Base-by-base conservation (phyloP, 2,113 vertebrate species). In the Brachirus orientalis region DNA sequence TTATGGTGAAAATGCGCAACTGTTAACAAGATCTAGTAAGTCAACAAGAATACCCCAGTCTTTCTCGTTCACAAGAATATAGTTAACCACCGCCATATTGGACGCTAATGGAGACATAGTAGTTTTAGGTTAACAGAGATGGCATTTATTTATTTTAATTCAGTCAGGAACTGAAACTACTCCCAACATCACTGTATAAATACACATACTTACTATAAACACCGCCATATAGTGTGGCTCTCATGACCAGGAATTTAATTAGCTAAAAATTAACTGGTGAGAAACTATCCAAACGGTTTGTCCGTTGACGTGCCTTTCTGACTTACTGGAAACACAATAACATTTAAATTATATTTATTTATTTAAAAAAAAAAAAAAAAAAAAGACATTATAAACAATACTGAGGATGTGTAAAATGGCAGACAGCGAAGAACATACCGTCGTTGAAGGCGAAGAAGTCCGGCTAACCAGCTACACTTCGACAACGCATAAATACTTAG, bases 11-110 rank as follows among this genome's bases (percentile, higher is more conserved):
- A 28, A 18, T 41, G 17, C 14, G 18, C 9, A 36, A 20, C 16
- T 38, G 8, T 11, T 9, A 14, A 1, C 3, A 18, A 13, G 12
- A 8, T 13, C 13, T 63, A 72, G 57, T 59, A 67, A 53, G 35
- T 50, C 62, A 45, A 59, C 68, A 78, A 45, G 76, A 86, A 82
- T 82, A 82, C 51, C 69, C 60, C 61, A 66, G 87, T 66, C 88
- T 85, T 85, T 88, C 88, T 89, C 69, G 87, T 88, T 82, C 80
- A 86, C 83, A 86, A 87, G 75, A 77, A 74, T 17, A 52, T 58
- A 43, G 64, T 57, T 56, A 36, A 71, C 33, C 70, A 37, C 84
- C 90, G 90, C 90, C 90, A 91, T 91, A 77, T 91, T 91, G 87
- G 40, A 3, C 11, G 63, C 71, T 81, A 77, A 63, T 6, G 17